Conservation (phyloP, 2,888 invertebrate species). For the Drosophila paranaensis region DNA sequence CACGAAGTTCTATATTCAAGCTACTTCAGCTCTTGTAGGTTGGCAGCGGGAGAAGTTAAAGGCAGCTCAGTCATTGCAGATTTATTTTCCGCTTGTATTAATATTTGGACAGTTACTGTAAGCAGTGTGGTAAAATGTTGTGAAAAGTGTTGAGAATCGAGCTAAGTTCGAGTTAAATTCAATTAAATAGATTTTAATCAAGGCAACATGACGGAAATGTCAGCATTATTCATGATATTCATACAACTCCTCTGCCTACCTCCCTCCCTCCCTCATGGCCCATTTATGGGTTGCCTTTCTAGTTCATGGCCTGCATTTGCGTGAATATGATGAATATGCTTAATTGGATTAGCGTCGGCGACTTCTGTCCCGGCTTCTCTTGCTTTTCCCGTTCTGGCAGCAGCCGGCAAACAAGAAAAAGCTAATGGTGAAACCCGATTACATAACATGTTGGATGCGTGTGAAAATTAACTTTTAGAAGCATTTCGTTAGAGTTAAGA, state of each 20-base stretch:
- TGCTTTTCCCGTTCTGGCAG: conserved; percentile 33
- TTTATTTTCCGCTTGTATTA: background rate
- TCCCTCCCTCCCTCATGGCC: background rate
- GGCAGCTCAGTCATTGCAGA: background rate
- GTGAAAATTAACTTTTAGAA: conserved; percentile 26
- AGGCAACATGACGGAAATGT: conserved; percentile 72
- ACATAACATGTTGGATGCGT: conserved; percentile 50
- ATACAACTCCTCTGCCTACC: conserved; percentile 7
- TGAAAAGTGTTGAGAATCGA: conserved; percentile 23
- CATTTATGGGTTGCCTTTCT: conserved; percentile 48
- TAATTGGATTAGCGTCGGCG: conserved; percentile 72
- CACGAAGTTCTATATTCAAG: background rate
- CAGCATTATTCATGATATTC: conserved; percentile 40
- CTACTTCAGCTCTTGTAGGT: background rate
- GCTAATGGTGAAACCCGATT: conserved; percentile 52
- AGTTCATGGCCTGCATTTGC: conserved; percentile 75
- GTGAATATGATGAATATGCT: conserved; percentile 72
- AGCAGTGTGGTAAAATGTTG: conserved; percentile 13
- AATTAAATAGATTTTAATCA: conserved; percentile 68
- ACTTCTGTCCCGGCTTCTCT: conserved; percentile 35
- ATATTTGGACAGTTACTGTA: conserved; percentile 7
- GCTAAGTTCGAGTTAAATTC: conserved; percentile 46
- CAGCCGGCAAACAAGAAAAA: conserved; percentile 50
- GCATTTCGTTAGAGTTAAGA: conserved; percentile 1
- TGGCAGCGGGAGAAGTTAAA: background rate